phyloP scores from a whole-genome alignment of 2,797 vertebrate genomes.

The Valencia hispanica region DNA sequence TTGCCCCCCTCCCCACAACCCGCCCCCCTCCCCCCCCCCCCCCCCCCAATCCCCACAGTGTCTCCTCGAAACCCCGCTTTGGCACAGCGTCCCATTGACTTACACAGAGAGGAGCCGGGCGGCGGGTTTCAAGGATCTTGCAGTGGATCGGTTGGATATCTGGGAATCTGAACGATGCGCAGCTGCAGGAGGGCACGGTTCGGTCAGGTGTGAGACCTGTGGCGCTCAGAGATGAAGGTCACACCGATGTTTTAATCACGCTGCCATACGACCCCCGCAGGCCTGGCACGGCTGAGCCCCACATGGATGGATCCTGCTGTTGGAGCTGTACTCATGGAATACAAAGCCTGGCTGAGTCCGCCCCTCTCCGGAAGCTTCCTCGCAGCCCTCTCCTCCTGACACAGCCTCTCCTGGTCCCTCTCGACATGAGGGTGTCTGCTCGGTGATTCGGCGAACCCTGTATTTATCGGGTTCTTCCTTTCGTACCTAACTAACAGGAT shows the following conservation, averaged over 20 bases:
- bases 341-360: conserved; percentile 55
- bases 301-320: conserved; percentile 60
- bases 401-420: conserved; percentile 38
- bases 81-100: conserved; percentile 61
- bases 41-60: background rate
- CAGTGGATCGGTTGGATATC: conserved; percentile 3
- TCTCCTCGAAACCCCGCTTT: conserved; percentile 25
- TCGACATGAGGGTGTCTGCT: conserved; percentile 58
- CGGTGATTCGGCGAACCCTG: conserved; percentile 55
- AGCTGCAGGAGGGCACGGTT: conserved; percentile 49
- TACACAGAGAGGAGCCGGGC: conserved; percentile 39
- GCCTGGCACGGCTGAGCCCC: conserved; percentile 53
- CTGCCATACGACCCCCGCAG: conserved; percentile 31
- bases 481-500: conserved; percentile 29
- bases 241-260: conserved; percentile 38
- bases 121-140: background rate
- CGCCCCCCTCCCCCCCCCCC: conserved; percentile 6
- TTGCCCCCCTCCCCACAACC: conserved; percentile 31
- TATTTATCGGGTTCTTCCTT: conserved; percentile 35
- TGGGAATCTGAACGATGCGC: conserved; percentile 49
- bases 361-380: conserved; percentile 48
- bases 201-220: conserved; percentile 81
- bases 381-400: conserved; percentile 49
- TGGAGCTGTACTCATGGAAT: conserved; percentile 64
- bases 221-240: conserved; percentile 58